phyloP scores from a whole-genome alignment of 2,113 vertebrate genomes.

The Oxyruncus cristatus region DNA sequence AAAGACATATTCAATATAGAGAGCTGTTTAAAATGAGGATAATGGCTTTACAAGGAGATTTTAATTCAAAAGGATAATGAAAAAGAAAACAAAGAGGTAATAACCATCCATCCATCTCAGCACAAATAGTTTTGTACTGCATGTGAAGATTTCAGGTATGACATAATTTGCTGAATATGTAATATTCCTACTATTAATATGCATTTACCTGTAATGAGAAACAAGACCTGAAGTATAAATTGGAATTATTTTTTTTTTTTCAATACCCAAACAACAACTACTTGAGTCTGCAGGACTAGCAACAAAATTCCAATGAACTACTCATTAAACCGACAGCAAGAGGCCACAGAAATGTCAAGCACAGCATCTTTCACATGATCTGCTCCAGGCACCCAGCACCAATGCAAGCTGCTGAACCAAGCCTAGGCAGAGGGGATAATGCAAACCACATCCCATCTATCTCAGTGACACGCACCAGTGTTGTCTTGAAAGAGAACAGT shows the following conservation, averaged over 20 bases:
- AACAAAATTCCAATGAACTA: neutral
- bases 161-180: neutral
- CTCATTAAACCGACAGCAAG: neutral
- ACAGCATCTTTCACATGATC: neutral
- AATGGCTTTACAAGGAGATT: slow-evolving; percentile 32
- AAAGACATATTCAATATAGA: neutral
- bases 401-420: neutral
- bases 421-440: neutral
- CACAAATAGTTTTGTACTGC: neutral
- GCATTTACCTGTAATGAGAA: neutral
- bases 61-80: slow-evolving; percentile 50
- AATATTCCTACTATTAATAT: slow-evolving; percentile 11
- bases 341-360: neutral
- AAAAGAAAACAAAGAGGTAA: slow-evolving; percentile 45
- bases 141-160: neutral
- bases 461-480: neutral
- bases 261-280: neutral
- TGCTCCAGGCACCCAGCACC: neutral
- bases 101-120: slow-evolving; percentile 19
- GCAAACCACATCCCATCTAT: neutral
- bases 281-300: neutral
- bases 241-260: neutral
- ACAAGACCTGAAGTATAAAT: neutral
- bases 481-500: neutral
- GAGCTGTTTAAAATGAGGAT: slow-evolving; percentile 27